Conservation (phyloP, 2,113 vertebrate species). For the Chionodraco myersi region DNA sequence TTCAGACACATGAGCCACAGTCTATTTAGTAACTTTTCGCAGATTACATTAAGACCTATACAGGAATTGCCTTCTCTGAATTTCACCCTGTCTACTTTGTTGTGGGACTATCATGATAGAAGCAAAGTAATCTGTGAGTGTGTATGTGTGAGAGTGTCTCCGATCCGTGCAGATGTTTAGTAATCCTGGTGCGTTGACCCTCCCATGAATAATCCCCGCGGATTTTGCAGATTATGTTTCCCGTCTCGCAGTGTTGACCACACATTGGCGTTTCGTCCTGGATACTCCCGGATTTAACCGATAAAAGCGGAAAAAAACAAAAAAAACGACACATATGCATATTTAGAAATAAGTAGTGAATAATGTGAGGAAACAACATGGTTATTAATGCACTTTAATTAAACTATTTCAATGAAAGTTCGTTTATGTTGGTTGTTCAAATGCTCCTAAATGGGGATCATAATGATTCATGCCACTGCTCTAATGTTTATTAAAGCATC, state of each 20-base stretch:
- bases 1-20: neutral
- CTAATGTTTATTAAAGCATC: slow-evolving; percentile 49
- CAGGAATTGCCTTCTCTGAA: slow-evolving; percentile 63
- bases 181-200: slow-evolving; percentile 74
- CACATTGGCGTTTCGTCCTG: slow-evolving; percentile 10
- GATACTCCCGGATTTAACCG: slow-evolving; percentile 3
- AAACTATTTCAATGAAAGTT: neutral
- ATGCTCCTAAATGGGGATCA: neutral
- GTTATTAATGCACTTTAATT: neutral
- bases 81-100: slow-evolving; percentile 63
- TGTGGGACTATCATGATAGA: slow-evolving; percentile 59
- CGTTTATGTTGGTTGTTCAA: neutral
- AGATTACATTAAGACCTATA: slow-evolving; percentile 33
- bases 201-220: slow-evolving; percentile 68
- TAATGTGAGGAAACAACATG: neutral
- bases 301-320: too few species aligned
- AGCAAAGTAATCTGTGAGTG: slow-evolving; percentile 56
- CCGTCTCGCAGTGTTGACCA: slow-evolving; percentile 42
- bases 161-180: slow-evolving; percentile 79
- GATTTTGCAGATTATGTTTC: slow-evolving; percentile 62
- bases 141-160: slow-evolving; percentile 18
- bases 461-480: neutral
- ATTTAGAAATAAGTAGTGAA: neutral
- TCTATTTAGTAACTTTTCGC: slow-evolving; percentile 51
- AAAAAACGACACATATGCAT: too few species aligned